Percentiles rank a stretch among this genome's conserved stretches.
Conservation (phyloP, 2,113 vertebrate genomes). For the Eolophus roseicapilla region DNA sequence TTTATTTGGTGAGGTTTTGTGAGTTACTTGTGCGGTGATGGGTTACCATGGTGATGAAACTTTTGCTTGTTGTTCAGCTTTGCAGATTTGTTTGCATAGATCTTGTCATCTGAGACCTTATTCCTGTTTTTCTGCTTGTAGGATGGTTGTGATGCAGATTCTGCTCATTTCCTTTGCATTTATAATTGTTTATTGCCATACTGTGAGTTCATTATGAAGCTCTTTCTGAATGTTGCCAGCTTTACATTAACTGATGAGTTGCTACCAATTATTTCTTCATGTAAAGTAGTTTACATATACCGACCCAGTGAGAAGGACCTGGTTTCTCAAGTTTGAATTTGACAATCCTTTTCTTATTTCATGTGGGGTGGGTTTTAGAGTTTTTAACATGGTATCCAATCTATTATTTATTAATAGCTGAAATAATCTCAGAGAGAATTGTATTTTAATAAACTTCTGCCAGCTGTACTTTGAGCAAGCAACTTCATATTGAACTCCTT, state of each 20-base stretch:
- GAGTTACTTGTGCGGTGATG: background rate
- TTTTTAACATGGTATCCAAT: background rate
- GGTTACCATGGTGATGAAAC: background rate
- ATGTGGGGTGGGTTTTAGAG: background rate
- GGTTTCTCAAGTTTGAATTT: background rate
- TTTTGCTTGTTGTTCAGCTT: slow-evolving; percentile 1
- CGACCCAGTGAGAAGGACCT: background rate
- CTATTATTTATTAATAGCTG: background rate
- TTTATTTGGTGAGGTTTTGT: background rate
- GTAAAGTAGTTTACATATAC: background rate
- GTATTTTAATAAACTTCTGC: background rate
- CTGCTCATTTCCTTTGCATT: background rate
- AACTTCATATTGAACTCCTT: background rate
- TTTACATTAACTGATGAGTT: background rate
- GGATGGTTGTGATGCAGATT: slow-evolving; percentile 15
- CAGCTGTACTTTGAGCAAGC: background rate
- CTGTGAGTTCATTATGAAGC: slow-evolving; percentile 1
- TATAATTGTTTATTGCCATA: slow-evolving; percentile 10
- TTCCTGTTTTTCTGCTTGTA: slow-evolving; percentile 16
- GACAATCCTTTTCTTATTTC: background rate
- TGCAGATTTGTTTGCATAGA: background rate
- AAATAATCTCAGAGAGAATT: background rate
- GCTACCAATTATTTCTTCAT: background rate
- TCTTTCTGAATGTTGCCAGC: background rate
- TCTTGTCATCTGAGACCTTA: slow-evolving; percentile 27